These are phyloP conservation scores for Holacanthella duospinosa DNA, from an alignment of 2,888 invertebrate species.

Conservation along the genomic window DNA sequence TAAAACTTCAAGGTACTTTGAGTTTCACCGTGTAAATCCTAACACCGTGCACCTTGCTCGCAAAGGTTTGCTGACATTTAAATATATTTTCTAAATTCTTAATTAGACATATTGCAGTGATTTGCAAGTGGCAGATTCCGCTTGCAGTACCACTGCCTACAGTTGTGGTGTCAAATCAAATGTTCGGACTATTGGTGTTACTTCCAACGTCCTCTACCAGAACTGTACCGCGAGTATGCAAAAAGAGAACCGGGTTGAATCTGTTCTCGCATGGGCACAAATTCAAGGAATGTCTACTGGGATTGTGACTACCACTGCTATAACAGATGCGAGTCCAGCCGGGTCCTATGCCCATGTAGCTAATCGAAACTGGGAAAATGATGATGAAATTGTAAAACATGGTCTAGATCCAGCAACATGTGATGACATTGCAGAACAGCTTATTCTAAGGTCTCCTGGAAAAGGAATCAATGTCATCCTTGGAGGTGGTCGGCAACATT, in stretches of 20 bases:
- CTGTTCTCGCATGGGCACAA: constrained; percentile 35
- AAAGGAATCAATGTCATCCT: constrained; percentile 53
- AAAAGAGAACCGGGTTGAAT: constrained; percentile 17
- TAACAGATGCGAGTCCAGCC: constrained; percentile 33
- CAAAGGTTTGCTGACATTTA: no score
- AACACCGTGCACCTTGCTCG: no score
- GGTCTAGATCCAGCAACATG: constrained; percentile 44
- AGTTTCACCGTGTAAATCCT: no score
- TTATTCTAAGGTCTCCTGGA: constrained; percentile 67
- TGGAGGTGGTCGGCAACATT: constrained; percentile 7
- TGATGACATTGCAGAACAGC: constrained; percentile 72
- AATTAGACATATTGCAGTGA: constrained; percentile 30
- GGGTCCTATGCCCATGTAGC: constrained; percentile 47
- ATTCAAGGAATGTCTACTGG: constrained; percentile 49
- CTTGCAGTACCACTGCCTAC: constrained; percentile 57
- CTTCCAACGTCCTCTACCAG: constrained; percentile 48
- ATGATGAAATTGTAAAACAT: constrained; percentile 49
- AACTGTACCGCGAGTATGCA: constrained; percentile 24
- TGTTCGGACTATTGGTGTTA: constrained; percentile 64
- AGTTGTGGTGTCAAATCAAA: constrained; percentile 67
- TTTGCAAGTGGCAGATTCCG: constrained; percentile 29
- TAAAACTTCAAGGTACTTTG: no score
- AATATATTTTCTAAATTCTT: neutral
- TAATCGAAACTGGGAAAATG: constrained; percentile 67
- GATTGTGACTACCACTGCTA: constrained; percentile 28